Evolutionary conservation across 2,888 invertebrate species (phyloP), one percentile per base, ranked within the genome.

Genomic region (Napeogenes sylphis): DNA sequence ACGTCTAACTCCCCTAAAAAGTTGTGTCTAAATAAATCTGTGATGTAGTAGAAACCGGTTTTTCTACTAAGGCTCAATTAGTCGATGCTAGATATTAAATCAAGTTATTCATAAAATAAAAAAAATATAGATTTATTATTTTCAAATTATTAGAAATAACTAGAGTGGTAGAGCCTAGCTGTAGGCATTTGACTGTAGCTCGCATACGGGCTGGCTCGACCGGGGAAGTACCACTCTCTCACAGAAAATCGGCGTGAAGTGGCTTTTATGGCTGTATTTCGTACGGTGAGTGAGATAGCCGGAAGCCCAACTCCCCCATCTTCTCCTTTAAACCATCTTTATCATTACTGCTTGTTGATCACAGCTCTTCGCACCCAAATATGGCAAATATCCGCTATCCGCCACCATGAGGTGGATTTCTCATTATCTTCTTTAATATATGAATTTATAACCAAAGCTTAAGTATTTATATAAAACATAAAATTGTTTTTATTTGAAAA

Each of bases 191-290:
- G 42, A 10, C 8, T 42, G 8, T 10, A 42, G 42, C 42, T 51
- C 51, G 30, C 30, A 21, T 4, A 10, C 12, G 30, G 30, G 12
- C 30, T 51, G 51, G 30, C 51, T 51, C 51, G 51, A 14, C n/a
- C 47, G 47, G n/a, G 47, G 47, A 42, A 47, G 47, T 47, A 47
- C 47, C 47, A 47, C 47, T n/a, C 2, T 14, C 21, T 47, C 21
- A 21, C 21, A 42, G 42, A 42, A 42, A 42, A 42, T 42, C 42
- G 42, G 42, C 42, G 42, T 42, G n/a, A 14, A 47, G 21, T 14
- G 14, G 10, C 51, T 51, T 10, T n/a, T 30, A 51, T 30, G 30
- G 21, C 51, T 30, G 30, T 30, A 12, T 51, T 12, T 12, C 30
- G 12, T 51, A 30, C 51, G 30, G 51, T 51, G 30, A 51, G 30